These are phyloP conservation scores for Drosophila rubida DNA, from an alignment of 2,888 invertebrate genomes.

Conservation along the genomic window DNA sequence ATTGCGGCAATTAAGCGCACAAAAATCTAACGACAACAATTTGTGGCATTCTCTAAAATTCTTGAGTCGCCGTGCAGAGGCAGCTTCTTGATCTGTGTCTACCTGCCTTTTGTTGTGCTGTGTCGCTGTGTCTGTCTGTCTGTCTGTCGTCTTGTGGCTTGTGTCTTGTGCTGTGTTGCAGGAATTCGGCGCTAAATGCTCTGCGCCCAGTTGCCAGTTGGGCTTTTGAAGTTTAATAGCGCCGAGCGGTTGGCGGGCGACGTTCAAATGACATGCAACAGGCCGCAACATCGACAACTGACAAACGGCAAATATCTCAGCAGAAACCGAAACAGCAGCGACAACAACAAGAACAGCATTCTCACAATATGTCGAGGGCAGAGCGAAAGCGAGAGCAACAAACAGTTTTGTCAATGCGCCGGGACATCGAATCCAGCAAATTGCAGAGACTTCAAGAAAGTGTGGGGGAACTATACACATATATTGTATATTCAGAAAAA, in stretches of 20 bases:
- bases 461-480: too few species aligned
- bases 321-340: constrained; percentile 10
- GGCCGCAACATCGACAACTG: constrained; percentile 24
- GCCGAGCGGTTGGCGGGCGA: constrained; percentile 45
- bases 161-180: constrained; percentile 23
- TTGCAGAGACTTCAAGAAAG: too few species aligned
- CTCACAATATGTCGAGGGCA: constrained; percentile 41
- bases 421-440: not conserved
- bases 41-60: constrained; percentile 32
- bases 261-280: constrained; percentile 53
- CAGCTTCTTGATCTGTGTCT: not conserved
- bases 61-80: constrained; percentile 17
- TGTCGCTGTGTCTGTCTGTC: too few species aligned
- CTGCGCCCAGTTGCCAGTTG: constrained; percentile 75
- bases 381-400: constrained; percentile 23
- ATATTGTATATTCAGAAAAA: too few species aligned
- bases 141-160: constrained; percentile 54
- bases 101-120: constrained; percentile 1
- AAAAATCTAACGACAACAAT: constrained; percentile 76
- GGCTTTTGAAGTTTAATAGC: constrained; percentile 77
- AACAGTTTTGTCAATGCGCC: not conserved
- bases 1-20: constrained; percentile 76
- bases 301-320: constrained; percentile 20
- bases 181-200: constrained; percentile 77
- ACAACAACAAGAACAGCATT: constrained; percentile 25